A percentile compares a stretch with the other conserved stretches of the same genome.
Evolutionary conservation across 2,888 invertebrate species (phyloP).

Genomic region (Embidobia sp.): DNA sequence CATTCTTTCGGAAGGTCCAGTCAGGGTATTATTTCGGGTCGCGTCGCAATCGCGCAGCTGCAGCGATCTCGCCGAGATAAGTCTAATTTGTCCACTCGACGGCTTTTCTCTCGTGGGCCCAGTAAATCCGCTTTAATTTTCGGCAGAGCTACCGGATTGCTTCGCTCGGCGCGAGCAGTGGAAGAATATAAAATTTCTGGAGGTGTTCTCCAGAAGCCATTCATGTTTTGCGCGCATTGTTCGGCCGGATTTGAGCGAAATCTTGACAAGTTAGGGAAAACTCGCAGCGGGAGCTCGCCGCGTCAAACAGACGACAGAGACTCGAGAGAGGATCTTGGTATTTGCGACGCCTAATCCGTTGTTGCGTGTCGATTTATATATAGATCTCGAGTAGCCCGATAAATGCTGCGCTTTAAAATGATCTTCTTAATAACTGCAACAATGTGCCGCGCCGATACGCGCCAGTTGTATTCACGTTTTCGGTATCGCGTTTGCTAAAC

Average conservation of each 20-base stretch:
- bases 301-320: too few relatives aligned
- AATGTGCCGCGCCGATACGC: background rate
- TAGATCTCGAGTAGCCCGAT: constrained; percentile 63
- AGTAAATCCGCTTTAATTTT: constrained; percentile 78
- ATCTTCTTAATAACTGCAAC: constrained; percentile 48
- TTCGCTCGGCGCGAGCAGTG: constrained; percentile 43
- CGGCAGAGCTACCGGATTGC: constrained; percentile 65
- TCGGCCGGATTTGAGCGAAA: too few relatives aligned
- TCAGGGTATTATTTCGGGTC: constrained; percentile 56
- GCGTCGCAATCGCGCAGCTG: constrained; percentile 68
- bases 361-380: constrained; percentile 63
- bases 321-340: too few relatives aligned
- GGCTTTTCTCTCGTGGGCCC: constrained; percentile 56
- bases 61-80: constrained; percentile 77
- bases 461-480: too few relatives aligned
- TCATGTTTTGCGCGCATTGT: too few relatives aligned
- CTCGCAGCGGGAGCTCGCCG: too few relatives aligned
- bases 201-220: too few relatives aligned
- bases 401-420: constrained; percentile 49
- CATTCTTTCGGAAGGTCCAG: constrained; percentile 61
- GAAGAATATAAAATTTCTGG: constrained; percentile 58
- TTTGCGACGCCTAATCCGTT: too few relatives aligned
- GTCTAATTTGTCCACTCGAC: constrained; percentile 76
- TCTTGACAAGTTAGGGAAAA: too few relatives aligned
- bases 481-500: too few relatives aligned